Conservation (phyloP, 2,797 vertebrate genomes). For the Gorsachius magnificus region DNA sequence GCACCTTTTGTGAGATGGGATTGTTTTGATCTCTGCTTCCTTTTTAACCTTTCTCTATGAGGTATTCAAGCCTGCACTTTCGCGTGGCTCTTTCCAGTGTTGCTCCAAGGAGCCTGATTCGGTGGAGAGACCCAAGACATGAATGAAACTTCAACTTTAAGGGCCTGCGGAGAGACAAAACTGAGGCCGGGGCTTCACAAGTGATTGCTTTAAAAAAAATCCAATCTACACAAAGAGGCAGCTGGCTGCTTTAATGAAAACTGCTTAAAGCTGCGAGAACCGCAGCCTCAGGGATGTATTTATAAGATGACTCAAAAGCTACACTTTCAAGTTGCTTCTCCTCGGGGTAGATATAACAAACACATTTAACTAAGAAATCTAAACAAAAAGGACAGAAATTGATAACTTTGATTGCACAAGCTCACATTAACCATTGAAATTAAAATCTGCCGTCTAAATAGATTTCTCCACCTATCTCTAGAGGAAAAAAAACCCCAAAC, state of each 20-base stretch:
- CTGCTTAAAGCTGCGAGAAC: slow-evolving; percentile 75
- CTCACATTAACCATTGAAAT: slow-evolving; percentile 58
- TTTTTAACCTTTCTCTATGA: slow-evolving; percentile 66
- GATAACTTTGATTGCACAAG: slow-evolving; percentile 68
- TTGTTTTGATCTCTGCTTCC: slow-evolving; percentile 70
- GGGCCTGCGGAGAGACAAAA: slow-evolving; percentile 76
- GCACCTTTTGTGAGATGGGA: slow-evolving; percentile 65
- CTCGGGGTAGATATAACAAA: slow-evolving; percentile 70
- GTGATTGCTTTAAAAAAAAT: slow-evolving; percentile 72
- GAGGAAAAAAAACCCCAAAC: background rate
- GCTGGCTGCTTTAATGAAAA: slow-evolving; percentile 80
- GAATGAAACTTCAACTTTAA: slow-evolving; percentile 79
- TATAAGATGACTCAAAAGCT: slow-evolving; percentile 74
- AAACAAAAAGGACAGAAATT: slow-evolving; percentile 69
- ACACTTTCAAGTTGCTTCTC: slow-evolving; percentile 74
- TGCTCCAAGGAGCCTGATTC: slow-evolving; percentile 61
- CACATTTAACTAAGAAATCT: slow-evolving; percentile 71
- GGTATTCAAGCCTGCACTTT: slow-evolving; percentile 61
- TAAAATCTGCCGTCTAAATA: slow-evolving; percentile 46
- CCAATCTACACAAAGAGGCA: slow-evolving; percentile 78
- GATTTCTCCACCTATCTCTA: slow-evolving; percentile 32
- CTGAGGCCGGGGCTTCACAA: slow-evolving; percentile 74
- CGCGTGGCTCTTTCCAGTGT: slow-evolving; percentile 52
- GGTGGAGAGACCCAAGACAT: slow-evolving; percentile 45
- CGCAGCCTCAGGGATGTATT: slow-evolving; percentile 73